These are phyloP conservation scores for Rhombomys opimus DNA, from an alignment of 2,113 vertebrate species.

Conservation along the genomic window DNA sequence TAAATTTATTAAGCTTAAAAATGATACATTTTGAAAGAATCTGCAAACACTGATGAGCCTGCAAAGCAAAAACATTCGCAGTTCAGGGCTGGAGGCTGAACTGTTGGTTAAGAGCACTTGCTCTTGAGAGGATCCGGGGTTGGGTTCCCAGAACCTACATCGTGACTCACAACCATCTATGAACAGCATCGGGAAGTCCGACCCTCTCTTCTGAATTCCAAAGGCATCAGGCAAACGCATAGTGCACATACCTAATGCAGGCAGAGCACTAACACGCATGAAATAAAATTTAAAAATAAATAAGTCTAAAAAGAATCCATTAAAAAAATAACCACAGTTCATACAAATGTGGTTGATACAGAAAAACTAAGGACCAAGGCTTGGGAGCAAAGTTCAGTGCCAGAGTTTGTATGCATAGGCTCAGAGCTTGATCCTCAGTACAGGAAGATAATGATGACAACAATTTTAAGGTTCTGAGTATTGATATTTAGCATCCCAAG, in stretches of 20 bases:
- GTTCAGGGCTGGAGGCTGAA: neutral
- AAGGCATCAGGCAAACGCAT: neutral
- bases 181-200: neutral
- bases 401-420: neutral
- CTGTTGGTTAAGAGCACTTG: neutral
- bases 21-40: neutral
- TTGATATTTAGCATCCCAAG: neutral
- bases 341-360: neutral
- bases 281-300: neutral
- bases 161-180: neutral
- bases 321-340: neutral
- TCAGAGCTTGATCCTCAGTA: neutral
- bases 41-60: neutral
- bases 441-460: too few relatives aligned
- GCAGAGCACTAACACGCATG: neutral
- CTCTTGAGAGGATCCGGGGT: neutral
- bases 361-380: neutral
- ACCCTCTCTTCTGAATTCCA: neutral
- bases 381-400: neutral
- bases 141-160: neutral
- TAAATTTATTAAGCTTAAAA: slow-evolving; percentile 55
- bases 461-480: too few relatives aligned
- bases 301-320: neutral
- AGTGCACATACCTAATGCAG: neutral
- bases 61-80: neutral